phyloP scores from a whole-genome alignment of 1,140 invertebrate species.

The Euura saliciscinereae region DNA sequence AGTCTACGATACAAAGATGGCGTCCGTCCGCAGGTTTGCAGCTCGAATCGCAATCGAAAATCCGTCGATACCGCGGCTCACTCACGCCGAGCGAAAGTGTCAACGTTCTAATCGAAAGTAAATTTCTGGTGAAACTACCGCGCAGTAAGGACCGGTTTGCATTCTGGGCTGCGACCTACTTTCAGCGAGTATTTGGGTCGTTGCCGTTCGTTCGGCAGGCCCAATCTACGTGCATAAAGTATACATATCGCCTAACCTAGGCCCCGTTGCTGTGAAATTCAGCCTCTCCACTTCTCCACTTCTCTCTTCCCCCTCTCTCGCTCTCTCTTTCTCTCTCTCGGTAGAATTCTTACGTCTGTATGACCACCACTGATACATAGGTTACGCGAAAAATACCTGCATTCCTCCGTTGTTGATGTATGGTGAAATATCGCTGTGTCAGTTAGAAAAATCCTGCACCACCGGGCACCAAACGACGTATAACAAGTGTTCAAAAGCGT shows the following conservation, averaged over 20 bases:
- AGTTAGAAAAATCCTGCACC: too few relatives aligned
- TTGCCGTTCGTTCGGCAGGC: background rate
- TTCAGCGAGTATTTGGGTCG: background rate
- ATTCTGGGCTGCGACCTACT: background rate
- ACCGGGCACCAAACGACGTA: too few relatives aligned
- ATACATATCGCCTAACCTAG: background rate
- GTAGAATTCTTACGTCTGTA: background rate
- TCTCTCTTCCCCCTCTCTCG: background rate
- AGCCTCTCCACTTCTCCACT: background rate
- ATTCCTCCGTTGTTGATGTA: too few relatives aligned
- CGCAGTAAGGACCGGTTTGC: slow-evolving; percentile 2
- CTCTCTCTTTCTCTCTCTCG: background rate
- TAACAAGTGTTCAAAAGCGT: too few relatives aligned
- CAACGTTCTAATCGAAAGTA: slow-evolving; percentile 3
- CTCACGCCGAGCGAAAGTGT: background rate
- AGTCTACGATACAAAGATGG: too few relatives aligned
- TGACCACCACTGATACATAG: too few relatives aligned
- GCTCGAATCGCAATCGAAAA: too few relatives aligned
- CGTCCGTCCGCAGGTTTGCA: too few relatives aligned
- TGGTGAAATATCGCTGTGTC: too few relatives aligned
- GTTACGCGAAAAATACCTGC: too few relatives aligned
- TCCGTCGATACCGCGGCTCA: background rate
- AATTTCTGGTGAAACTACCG: slow-evolving; percentile 1
- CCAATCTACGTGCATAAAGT: background rate
- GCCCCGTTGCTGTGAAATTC: slow-evolving; percentile 1